phyloP scores from a whole-genome alignment of 2,888 invertebrate species.

The Lypha dubia region DNA sequence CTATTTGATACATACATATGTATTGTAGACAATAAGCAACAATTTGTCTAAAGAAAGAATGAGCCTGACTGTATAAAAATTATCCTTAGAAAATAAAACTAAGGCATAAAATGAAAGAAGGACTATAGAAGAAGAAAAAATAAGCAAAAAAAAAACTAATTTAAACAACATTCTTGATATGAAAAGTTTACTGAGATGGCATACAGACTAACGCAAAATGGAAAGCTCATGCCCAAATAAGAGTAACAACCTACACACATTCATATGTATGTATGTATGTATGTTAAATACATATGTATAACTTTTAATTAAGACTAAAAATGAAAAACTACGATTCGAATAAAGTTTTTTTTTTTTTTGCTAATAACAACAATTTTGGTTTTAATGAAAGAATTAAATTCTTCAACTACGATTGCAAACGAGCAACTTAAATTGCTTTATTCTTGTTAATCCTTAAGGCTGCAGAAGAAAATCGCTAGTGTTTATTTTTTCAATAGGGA shows the following conservation, averaged over 20 bases:
- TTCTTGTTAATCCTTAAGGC: no score
- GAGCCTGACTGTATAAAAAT: constrained; percentile 66
- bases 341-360: background rate
- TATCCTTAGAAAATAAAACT: constrained; percentile 39
- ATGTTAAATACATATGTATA: no score
- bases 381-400: background rate
- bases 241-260: no score
- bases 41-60: constrained; percentile 60
- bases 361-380: background rate
- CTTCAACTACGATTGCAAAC: no score
- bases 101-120: constrained; percentile 5
- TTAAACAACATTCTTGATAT: constrained; percentile 48
- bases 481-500: no score
- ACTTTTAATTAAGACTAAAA: constrained; percentile 3
- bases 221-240: constrained; percentile 12
- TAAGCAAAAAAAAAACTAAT: constrained; percentile 17
- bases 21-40: constrained; percentile 62
- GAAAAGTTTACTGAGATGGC: constrained; percentile 32
- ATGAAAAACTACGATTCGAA: background rate
- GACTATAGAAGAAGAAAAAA: background rate
- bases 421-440: no score
- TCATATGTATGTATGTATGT: background rate
- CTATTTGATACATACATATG: constrained; percentile 24
- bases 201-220: constrained; percentile 32
- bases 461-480: no score